Base-by-base conservation (phyloP, 2,888 invertebrate species). In the Xestia sexstrigata region DNA sequence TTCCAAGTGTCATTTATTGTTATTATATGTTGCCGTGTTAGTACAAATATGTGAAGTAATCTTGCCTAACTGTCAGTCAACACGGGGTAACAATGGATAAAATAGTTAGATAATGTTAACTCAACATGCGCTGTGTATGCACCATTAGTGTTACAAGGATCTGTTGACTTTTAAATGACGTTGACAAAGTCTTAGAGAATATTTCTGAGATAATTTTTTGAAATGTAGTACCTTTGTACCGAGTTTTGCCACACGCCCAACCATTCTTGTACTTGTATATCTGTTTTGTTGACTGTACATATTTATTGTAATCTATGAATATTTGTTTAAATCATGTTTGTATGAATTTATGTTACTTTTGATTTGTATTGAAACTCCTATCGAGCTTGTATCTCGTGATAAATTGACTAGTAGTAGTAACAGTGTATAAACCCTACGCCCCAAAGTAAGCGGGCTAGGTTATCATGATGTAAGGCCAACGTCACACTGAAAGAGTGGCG, bases 321-420 rank as follows among this genome's bases (percentile, higher is more conserved):
- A n/a, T 1, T 9, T 60, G 4, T 52, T 30, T 42, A 11, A 69
- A 63, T 77, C 68, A 79, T 77, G 62, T 39, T 58, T 47, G 65
- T 66, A 70, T 60, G 55, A 42, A 47, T 63, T 42, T 47, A 30
- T 75, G 26, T 45, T 30, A 60, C 49, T 70, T 20, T 78, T 11
- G 55, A 65, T 45, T 3, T 47, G n/a, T 79, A 30, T 30, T 9
- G 17, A 47, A 76, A 65, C 35, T 55, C 63, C 13, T 47, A 70
- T 83, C 83, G 80, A 81, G 80, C 83, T 81, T 81, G 52, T 20
- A 15, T 26, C 45, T 83, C 80, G 80, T 78, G 79, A 78, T 81
- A 80, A 35, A 49, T 68, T 62, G 11, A 52, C n/a, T 77, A 55
- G 42, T 62, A 58, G n/a, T 78, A 42, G 17, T 35, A 6, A 35